Evolutionary conservation across 2,113 vertebrate genomes (phyloP), one percentile per base, ranked within the genome.

Genomic region (Menidia beryllina): DNA sequence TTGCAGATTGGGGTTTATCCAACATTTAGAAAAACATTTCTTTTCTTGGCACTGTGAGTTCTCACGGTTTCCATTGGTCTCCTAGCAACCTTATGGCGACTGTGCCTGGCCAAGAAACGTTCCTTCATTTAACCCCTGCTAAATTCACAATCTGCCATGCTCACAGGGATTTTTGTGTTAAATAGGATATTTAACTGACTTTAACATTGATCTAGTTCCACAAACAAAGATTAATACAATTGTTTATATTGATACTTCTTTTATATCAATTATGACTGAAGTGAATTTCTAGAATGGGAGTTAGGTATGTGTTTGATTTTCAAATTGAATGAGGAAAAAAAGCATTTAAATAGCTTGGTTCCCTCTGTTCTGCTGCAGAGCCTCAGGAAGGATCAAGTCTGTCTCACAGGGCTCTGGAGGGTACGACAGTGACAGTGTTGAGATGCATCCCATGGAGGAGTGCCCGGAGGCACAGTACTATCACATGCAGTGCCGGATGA

Each of bases 351-450:
- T 38, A 10, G 9, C 2, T 21, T 0, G 25, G 39, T 39, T 24
- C 10, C 21, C 20, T 50, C 26, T 62, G 4, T 43, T 27, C 56
- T 9, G 4, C 60, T 77, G 13, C 93, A 98, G 97, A 54, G 96
- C 95, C 52, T 96, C 96, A 5, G 95, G 95, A 52, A 93, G 95
- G 10, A 87, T 93, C 0, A 98, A 98, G 77, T 96, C 96, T 0
- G 91, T 93, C 36, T 97, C 97, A 0, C 97, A 98, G 89, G 96
- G 96, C 77, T 98, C 97, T 0, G 95, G 95, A 20, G 95, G 96
- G 86, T 99, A 98, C 5, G 97, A 98, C 91, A 98, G 97, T 2
- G 97, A 98, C 92, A 96, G 96, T 0, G 94, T 95, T 0, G 97
- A 98, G 91, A 92, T 95, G 41, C 94, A 95, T 27, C 93, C 93